Base-by-base conservation (phyloP, 2,888 invertebrate genomes). In the Athetis lepigone region DNA sequence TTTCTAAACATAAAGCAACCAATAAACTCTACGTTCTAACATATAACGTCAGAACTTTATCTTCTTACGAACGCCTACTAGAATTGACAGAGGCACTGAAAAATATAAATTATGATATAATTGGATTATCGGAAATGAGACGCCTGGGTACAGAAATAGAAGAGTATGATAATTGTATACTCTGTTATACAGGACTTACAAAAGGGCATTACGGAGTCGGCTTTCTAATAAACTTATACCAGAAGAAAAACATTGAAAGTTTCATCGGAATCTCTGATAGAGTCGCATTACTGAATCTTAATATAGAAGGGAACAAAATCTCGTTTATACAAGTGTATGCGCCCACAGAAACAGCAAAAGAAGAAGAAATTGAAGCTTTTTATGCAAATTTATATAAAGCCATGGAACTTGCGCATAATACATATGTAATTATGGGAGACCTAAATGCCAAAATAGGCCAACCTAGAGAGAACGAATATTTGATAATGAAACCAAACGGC, bases 281-380 rank as follows among this genome's bases (percentile, higher is more conserved):
- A 13, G 33, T 36, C 13, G 33, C 33, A 36, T 4, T 36, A 36
- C 13, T 36, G 13, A 36, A 36, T 4, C 11, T 36, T 3, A 25
- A 25, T 25, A 25, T 25, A 3, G 4, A 25, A 25, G 25, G 25
- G 13, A 0, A 19, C 1, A 4, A 11, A 2, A 36, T 68, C 18
- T 33, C 59, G 2, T 62, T 75, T 1, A 62, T 74, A 45, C 70
- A 77, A 65, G 67, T 55, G 1, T 79, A 79, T 18, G 73, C 73
- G 8, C 77, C 75, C 2, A 77, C 79, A 2, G 70, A 67, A 47
- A 0, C 54, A 13, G 70, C 75, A 52, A 61, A 13, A 0, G 65
- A 77, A 4, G 42, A 64, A 4, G 70, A 75, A 36, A 51, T 76
- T 0, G 58, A 77, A 0, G 3, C 25, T 2, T 79, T 79, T 19